phyloP scores from a whole-genome alignment of 2,113 vertebrate species.

The Cisticola juncidis region DNA sequence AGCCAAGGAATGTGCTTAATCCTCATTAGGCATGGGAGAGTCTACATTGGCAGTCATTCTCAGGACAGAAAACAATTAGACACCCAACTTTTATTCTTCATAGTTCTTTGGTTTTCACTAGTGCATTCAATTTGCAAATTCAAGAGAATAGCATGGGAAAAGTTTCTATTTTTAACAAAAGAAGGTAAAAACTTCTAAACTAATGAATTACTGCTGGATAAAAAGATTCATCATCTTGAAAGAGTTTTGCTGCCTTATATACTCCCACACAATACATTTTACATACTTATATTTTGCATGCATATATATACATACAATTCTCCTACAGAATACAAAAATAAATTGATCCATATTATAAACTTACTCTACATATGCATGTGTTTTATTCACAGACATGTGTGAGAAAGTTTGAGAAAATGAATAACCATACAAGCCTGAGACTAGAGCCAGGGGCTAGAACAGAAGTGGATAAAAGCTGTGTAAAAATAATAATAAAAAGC shows the following conservation, averaged over 20 bases:
- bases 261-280: slow-evolving; percentile 63
- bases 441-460: neutral
- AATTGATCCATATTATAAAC: slow-evolving; percentile 60
- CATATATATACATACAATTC: slow-evolving; percentile 57
- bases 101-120: neutral
- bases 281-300: slow-evolving; percentile 62
- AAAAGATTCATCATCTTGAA: slow-evolving; percentile 60
- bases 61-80: slow-evolving; percentile 6
- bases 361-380: slow-evolving; percentile 53
- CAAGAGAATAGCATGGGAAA: slow-evolving; percentile 25
- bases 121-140: slow-evolving; percentile 28
- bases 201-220: slow-evolving; percentile 34
- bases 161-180: slow-evolving; percentile 68
- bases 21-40: neutral
- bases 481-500: neutral
- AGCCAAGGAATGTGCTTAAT: neutral
- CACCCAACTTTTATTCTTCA: neutral
- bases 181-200: slow-evolving; percentile 50
- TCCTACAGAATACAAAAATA: slow-evolving; percentile 50
- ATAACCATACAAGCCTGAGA: neutral
- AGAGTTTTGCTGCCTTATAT: slow-evolving; percentile 32
- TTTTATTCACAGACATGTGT: slow-evolving; percentile 40
- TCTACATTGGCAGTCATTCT: neutral
- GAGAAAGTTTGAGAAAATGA: slow-evolving; percentile 52
- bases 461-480: neutral